These are phyloP conservation scores for Coenonympha arcania DNA, from an alignment of 2,888 invertebrate genomes.

Conservation along the genomic window DNA sequence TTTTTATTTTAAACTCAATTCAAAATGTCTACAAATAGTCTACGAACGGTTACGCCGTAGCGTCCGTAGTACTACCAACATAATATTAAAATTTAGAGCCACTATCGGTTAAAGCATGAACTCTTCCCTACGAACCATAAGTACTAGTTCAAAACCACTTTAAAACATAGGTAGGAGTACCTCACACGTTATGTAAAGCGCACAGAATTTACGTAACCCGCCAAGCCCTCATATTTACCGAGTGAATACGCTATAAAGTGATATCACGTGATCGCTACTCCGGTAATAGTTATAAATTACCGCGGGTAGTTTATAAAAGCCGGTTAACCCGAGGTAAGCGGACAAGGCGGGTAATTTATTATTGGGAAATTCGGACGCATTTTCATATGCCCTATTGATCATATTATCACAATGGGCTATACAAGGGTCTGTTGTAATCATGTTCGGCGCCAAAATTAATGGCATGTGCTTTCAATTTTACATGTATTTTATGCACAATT, in stretches of 20 bases:
- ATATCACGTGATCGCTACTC: constrained; percentile 72
- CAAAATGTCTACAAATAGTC: too few relatives aligned
- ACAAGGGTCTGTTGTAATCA: constrained; percentile 13
- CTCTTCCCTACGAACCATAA: constrained; percentile 2
- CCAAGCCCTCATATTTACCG: constrained; percentile 66
- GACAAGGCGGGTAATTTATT: constrained; percentile 72
- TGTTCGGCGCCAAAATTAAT: background rate
- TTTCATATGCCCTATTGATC: constrained; percentile 57
- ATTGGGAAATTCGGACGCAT: constrained; percentile 66
- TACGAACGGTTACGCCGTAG: too few relatives aligned
- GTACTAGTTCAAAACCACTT: constrained; percentile 15
- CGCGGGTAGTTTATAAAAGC: constrained; percentile 74
- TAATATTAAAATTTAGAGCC: background rate
- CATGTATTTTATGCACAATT: background rate
- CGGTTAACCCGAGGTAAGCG: constrained; percentile 74
- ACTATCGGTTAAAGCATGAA: background rate
- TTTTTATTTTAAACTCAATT: too few relatives aligned
- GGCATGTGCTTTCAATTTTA: too few relatives aligned
- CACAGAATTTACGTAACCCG: constrained; percentile 29
- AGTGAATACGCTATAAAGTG: constrained; percentile 71
- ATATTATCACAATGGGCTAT: constrained; percentile 36
- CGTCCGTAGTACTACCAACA: too few relatives aligned
- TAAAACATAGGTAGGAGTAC: constrained; percentile 8
- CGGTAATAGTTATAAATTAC: constrained; percentile 75
- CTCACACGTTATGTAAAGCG: constrained; percentile 19